Evolutionary conservation across 2,113 vertebrate species (phyloP).

Genomic region (Gorsachius goisagi): DNA sequence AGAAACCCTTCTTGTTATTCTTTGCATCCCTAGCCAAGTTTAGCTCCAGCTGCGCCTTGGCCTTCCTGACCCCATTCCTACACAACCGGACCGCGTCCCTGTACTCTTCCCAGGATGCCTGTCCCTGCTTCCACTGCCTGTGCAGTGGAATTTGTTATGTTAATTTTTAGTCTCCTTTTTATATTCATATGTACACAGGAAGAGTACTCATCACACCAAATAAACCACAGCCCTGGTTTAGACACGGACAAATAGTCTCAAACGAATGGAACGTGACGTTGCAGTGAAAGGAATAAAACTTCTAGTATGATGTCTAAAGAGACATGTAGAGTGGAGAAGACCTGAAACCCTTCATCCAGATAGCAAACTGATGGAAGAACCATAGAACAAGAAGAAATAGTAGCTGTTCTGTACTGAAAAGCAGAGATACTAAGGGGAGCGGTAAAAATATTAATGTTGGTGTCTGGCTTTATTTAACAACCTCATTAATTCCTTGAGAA

Average conservation of each 20-base stretch:
- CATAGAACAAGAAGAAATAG: background rate
- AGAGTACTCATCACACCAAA: background rate
- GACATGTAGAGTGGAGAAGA: background rate
- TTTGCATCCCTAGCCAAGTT: too few species aligned
- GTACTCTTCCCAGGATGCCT: too few species aligned
- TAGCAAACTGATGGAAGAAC: background rate
- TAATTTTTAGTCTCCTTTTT: background rate
- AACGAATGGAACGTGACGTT: background rate
- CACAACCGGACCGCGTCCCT: too few species aligned
- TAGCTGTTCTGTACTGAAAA: background rate
- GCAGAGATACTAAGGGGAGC: background rate
- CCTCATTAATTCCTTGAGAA: slow-evolving; percentile 16
- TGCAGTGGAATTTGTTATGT: too few species aligned
- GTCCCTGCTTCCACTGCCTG: too few species aligned
- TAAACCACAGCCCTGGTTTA: background rate
- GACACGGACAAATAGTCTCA: background rate
- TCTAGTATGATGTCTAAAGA: background rate
- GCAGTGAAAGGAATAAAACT: background rate
- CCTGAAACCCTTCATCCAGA: background rate
- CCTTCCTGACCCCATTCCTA: too few species aligned
- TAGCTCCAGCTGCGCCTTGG: too few species aligned
- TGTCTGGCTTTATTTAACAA: slow-evolving; percentile 29
- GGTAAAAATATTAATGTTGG: slow-evolving; percentile 6
- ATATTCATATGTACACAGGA: background rate
- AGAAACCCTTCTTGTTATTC: too few species aligned